Conservation (phyloP, 2,888 invertebrate genomes). For the Mayetiola destructor region DNA sequence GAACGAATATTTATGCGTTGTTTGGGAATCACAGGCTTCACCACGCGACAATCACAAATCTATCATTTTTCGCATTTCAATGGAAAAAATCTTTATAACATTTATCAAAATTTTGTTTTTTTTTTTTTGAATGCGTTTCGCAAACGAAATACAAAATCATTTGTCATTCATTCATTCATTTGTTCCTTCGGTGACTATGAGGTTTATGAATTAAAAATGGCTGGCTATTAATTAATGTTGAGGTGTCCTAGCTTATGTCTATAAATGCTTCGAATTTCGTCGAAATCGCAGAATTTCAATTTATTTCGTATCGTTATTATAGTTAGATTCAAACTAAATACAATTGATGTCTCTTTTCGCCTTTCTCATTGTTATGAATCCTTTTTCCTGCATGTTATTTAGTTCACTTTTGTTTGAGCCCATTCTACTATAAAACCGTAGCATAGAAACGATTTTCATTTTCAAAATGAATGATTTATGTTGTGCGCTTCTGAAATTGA, state of each 20-base stretch:
- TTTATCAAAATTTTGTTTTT: background rate
- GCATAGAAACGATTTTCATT: background rate
- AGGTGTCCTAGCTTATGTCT: background rate
- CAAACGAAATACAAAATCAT: no score
- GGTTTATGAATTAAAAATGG: no score
- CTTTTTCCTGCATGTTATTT: background rate
- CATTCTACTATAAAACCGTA: background rate
- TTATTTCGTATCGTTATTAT: no score
- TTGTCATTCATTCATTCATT: background rate
- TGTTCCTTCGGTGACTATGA: background rate
- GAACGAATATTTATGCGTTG: no score
- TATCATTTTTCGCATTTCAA: background rate
- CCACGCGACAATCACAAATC: no score
- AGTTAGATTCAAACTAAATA: background rate
- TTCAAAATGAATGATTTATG: conserved; percentile 9
- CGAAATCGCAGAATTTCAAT: background rate
- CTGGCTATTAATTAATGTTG: conserved; percentile 2
- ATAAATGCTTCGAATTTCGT: background rate
- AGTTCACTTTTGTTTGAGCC: background rate
- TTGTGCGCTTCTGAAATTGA: background rate
- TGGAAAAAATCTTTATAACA: background rate
- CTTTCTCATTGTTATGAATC: background rate
- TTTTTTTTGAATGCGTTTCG: background rate
- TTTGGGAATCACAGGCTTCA: no score
- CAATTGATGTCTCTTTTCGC: background rate